Conservation (phyloP, 2,113 vertebrate species). For the Clarias batrachus region DNA sequence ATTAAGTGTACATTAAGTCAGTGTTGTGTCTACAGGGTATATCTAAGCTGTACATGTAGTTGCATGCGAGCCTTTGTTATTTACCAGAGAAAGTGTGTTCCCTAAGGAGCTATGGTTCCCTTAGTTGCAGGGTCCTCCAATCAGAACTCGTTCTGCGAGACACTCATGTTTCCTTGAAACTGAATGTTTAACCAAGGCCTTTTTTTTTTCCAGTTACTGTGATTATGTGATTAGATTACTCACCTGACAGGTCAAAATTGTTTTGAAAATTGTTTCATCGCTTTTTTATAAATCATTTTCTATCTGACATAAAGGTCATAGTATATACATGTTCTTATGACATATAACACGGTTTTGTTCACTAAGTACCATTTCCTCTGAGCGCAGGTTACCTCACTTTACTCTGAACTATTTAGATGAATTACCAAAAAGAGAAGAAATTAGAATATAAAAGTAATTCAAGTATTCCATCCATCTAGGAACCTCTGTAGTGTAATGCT, state of each 20-base stretch:
- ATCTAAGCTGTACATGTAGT: neutral
- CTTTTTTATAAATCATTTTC: too few relatives aligned
- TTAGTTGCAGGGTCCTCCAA: neutral
- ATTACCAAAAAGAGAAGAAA: neutral
- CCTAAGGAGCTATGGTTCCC: neutral
- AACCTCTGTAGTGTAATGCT: too few relatives aligned
- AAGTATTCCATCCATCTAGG: too few relatives aligned
- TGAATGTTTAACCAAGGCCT: neutral
- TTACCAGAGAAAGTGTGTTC: neutral
- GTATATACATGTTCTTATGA: too few relatives aligned
- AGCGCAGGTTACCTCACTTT: neutral
- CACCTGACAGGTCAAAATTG: neutral
- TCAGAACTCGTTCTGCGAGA: slow-evolving; percentile 5
- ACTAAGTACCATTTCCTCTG: neutral
- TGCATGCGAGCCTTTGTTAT: neutral
- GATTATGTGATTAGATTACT: neutral
- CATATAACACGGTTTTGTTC: neutral
- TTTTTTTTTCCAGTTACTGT: neutral
- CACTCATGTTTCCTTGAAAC: neutral
- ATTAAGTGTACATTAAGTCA: neutral
- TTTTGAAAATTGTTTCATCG: too few relatives aligned
- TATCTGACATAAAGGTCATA: too few relatives aligned
- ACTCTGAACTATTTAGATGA: neutral
- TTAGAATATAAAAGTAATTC: too few relatives aligned
- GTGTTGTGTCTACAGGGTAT: neutral